Conservation (phyloP, 2,797 vertebrate species). For the Gymnothorax javanicus region DNA sequence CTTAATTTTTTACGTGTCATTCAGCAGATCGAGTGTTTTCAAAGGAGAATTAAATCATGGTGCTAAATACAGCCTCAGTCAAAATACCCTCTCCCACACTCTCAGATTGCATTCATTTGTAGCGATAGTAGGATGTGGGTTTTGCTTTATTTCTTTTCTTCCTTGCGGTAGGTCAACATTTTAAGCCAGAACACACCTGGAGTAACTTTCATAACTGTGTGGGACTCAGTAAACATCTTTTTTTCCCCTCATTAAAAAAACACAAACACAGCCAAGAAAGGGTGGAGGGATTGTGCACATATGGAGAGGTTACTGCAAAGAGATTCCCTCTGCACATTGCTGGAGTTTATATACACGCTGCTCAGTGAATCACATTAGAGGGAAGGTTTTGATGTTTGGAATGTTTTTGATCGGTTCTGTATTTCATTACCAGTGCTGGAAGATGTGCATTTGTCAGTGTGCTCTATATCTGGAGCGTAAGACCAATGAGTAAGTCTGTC, state of each 20-base stretch:
- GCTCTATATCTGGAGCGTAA: conserved; percentile 36
- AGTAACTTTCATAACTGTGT: conserved; percentile 13
- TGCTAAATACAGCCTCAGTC: neutral
- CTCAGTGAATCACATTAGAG: conserved; percentile 26
- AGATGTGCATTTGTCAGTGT: conserved; percentile 34
- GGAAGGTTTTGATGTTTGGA: conserved; percentile 49
- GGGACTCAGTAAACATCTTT: conserved; percentile 3
- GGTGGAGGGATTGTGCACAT: conserved; percentile 37
- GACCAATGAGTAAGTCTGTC: conserved; percentile 25
- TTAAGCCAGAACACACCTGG: neutral
- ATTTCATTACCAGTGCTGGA: conserved; percentile 44
- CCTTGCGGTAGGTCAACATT: neutral
- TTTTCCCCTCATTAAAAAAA: conserved; percentile 14
- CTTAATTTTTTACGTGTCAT: neutral
- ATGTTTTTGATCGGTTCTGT: conserved; percentile 56
- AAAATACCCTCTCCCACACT: neutral
- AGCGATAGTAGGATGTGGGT: neutral
- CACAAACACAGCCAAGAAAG: conserved; percentile 38
- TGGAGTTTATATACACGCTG: conserved; percentile 34
- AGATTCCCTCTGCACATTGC: conserved; percentile 10
- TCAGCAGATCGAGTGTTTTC: neutral
- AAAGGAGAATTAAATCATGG: neutral
- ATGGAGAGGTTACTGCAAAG: conserved; percentile 47
- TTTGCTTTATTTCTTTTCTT: neutral
- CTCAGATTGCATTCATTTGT: neutral